These are phyloP conservation scores for Eilema sororculum DNA, from an alignment of 2,888 invertebrate species.

Conservation along the genomic window DNA sequence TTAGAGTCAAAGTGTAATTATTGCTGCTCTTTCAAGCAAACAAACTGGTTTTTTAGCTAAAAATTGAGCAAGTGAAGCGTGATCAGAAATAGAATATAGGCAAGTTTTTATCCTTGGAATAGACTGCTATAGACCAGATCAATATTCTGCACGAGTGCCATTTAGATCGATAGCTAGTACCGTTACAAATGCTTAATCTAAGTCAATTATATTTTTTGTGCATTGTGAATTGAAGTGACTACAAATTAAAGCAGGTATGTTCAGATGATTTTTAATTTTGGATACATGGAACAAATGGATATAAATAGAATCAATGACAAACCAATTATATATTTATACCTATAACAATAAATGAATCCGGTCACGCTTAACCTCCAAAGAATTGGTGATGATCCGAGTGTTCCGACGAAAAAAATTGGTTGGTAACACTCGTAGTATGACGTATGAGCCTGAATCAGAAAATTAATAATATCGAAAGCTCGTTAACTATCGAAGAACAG, in stretches of 20 bases:
- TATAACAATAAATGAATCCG: background rate
- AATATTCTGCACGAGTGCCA: background rate
- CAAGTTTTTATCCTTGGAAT: background rate
- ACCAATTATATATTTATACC: background rate
- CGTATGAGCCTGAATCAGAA: background rate
- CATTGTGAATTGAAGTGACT: background rate
- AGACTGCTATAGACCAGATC: background rate
- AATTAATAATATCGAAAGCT: constrained; percentile 1
- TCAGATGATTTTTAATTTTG: background rate
- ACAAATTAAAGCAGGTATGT: background rate
- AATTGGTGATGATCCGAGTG: too few relatives aligned
- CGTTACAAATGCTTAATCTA: background rate
- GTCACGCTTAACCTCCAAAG: background rate
- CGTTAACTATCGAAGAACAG: background rate
- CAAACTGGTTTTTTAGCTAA: too few relatives aligned
- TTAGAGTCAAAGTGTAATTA: too few relatives aligned
- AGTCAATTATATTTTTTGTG: background rate
- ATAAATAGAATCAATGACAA: background rate
- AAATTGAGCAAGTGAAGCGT: too few relatives aligned
- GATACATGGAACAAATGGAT: background rate
- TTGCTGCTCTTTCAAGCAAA: too few relatives aligned
- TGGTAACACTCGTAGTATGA: background rate
- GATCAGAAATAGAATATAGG: too few relatives aligned
- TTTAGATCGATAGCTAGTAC: background rate
- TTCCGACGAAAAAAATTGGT: background rate